These are phyloP conservation scores for Tanypteryx hageni DNA, from an alignment of 2,888 invertebrate species.

Conservation along the genomic window DNA sequence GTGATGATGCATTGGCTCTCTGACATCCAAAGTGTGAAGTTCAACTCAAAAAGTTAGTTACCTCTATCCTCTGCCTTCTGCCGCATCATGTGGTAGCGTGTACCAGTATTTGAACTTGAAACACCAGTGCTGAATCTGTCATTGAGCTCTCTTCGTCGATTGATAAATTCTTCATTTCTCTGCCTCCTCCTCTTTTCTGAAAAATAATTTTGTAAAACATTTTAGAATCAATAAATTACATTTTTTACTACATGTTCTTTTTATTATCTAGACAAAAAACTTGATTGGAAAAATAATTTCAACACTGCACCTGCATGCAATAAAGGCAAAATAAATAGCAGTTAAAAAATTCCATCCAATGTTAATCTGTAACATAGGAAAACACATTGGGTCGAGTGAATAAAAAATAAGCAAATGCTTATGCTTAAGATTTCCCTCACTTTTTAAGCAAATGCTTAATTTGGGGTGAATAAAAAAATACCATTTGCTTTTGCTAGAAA, in stretches of 20 bases:
- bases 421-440: too few species aligned
- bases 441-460: too few species aligned
- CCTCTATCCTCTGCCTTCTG: conserved; percentile 72
- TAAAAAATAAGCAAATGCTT: too few species aligned
- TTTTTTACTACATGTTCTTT: background rate
- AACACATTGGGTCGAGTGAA: too few species aligned
- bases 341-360: background rate
- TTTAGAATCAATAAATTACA: background rate
- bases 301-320: background rate
- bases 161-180: conserved; percentile 87
- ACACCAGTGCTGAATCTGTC: conserved; percentile 78
- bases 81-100: conserved; percentile 73
- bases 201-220: conserved; percentile 58
- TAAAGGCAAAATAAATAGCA: background rate
- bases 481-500: too few species aligned
- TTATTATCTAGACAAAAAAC: background rate
- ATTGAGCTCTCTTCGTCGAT: conserved; percentile 84
- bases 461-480: too few species aligned
- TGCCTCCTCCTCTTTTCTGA: conserved; percentile 89
- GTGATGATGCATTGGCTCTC: too few species aligned
- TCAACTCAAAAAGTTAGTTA: conserved; percentile 70
- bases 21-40: too few species aligned
- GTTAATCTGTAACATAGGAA: background rate
- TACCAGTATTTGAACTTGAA: conserved; percentile 72
- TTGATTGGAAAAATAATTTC: background rate